Evolutionary conservation across 2,888 invertebrate species (phyloP), one percentile per base, ranked within the genome.

Genomic region (Agrilus mali): DNA sequence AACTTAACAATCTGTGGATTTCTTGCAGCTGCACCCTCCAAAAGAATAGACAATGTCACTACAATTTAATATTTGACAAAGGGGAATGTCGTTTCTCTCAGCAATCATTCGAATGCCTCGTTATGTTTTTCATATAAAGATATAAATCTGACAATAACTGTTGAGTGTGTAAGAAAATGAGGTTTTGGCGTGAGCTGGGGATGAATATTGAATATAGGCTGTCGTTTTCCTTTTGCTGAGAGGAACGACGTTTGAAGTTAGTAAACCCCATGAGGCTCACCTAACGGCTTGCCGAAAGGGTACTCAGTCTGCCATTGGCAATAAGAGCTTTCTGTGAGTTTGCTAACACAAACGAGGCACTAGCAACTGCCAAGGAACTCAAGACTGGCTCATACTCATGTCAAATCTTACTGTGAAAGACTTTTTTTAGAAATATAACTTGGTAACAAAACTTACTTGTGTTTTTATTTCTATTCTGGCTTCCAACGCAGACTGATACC

Each of bases 381-480:
- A 59, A 61, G 62, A 62, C 61, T 64, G 64, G 63, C 63, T 62
- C 60, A 61, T 53, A 52, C 55, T 54, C 53, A 53, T 64, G 61
- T 61, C 63, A 61, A 63, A 64, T 63, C 60, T 62, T 60, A 58
- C 63, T 65, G 64, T 65, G 64, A 64, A 59, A 61, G 61, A 64
- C 58, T 63, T 64, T 64, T 56, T 64, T 63, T 56, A 64, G 64
- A 65, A 65, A 65, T 64, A 65, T 62, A 65, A 63, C 55, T 60
- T 63, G 59, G 60, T 59, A 56, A 56, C 54, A 61, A 60, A 58
- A 55, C 53, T 27, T 22, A 39, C 33, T 35, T 45, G 42, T 52
- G 50, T 55, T 52, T 53, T 53, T 53, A 55, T 53, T 52, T 50
- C 50, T 45, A 48, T 46, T 49, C 49, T 49, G 47, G 46, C 46